Conservation (phyloP, 1,140 invertebrate species). For the Drosophila athabasca region DNA sequence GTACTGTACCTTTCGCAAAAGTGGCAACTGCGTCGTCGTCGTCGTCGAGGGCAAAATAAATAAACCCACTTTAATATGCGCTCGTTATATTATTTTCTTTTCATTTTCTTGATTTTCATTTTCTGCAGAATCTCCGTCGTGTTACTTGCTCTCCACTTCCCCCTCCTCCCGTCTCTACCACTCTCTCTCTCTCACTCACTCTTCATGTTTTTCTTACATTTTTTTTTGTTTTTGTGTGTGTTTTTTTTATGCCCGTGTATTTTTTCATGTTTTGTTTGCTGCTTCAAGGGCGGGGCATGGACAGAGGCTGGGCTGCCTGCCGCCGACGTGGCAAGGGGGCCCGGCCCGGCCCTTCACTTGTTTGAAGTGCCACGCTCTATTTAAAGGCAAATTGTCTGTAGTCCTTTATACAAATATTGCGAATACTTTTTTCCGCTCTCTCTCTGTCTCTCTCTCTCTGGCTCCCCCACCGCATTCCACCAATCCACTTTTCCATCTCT, state of each 20-base stretch:
- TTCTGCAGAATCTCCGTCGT: slow-evolving; percentile 21
- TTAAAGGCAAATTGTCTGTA: slow-evolving; percentile 82
- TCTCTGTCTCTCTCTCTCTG: too few species aligned
- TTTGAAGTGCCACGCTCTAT: slow-evolving; percentile 82
- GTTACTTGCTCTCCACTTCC: neutral
- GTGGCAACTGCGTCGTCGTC: slow-evolving; percentile 55
- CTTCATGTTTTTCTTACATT: slow-evolving; percentile 46
- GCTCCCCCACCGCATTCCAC: too few species aligned
- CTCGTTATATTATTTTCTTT: slow-evolving; percentile 83
- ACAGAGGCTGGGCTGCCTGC: too few species aligned
- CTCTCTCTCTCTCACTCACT: slow-evolving; percentile 36
- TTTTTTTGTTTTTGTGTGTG: slow-evolving; percentile 32
- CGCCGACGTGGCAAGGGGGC: neutral
- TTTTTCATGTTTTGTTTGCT: slow-evolving; percentile 68
- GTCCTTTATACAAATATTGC: slow-evolving; percentile 80
- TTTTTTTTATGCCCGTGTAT: slow-evolving; percentile 29
- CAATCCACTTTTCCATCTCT: neutral
- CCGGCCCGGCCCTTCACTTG: slow-evolving; percentile 59
- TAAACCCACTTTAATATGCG: slow-evolving; percentile 82
- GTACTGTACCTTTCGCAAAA: slow-evolving; percentile 60
- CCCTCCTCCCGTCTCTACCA: neutral
- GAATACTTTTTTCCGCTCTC: slow-evolving; percentile 56
- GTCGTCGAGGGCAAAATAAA: slow-evolving; percentile 75
- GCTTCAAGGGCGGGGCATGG: slow-evolving; percentile 1
- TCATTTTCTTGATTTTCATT: slow-evolving; percentile 79